Evolutionary conservation across 2,113 vertebrate species (phyloP), one percentile per base, ranked within the genome.

Genomic region (Sciurus niger): DNA sequence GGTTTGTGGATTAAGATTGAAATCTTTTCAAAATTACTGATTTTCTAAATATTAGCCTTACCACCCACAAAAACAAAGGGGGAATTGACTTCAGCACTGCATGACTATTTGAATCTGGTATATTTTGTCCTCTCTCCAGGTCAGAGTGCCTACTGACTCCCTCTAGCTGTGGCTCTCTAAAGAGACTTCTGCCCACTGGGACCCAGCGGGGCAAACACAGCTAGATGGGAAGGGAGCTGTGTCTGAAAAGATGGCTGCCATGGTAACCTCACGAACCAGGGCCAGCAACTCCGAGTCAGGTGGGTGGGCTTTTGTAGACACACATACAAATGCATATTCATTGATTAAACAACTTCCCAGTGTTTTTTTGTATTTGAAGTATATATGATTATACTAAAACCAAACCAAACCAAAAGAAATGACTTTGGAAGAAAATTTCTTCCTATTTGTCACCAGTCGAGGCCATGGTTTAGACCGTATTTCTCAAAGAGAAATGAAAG

Each of bases 311-410:
- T 87, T 84, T 89, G 68, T 85, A 77, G 68, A 58, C 40, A 95
- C 46, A 90, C 76, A 76, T 28, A n/a, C 78, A 93, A 80, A 89
- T 76, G 40, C n/a, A 10, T 70, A 68, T 18, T n/a, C 48, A 46
- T 83, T 79, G 90, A 90, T 94, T 76, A 51, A 70, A 76, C 70
- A 86, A 58, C 30, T 86, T 95, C 88, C 70, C 1, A 2, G n/a
- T 68, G 83, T 65, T 60, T 67, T 76, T 55, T 76, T 55, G 48
- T 73, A 37, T 93, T 96, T 65, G 74, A 92, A 92, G 65, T 85
- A 4, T 93, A 65, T 84, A 65, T 84, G 48, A 94, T 96, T 96
- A 92, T 28, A 40, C 34, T 73, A 63, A 93, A 84, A 93, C 84
- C 95, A 94, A 96, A 88, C 48, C 55, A 74, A 93, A 83, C 40